Percentiles rank a stretch among this genome's conserved stretches.
These are phyloP conservation scores for Halcyon leucocephala DNA, from an alignment of 2,797 vertebrate genomes.

Conservation along the genomic window DNA sequence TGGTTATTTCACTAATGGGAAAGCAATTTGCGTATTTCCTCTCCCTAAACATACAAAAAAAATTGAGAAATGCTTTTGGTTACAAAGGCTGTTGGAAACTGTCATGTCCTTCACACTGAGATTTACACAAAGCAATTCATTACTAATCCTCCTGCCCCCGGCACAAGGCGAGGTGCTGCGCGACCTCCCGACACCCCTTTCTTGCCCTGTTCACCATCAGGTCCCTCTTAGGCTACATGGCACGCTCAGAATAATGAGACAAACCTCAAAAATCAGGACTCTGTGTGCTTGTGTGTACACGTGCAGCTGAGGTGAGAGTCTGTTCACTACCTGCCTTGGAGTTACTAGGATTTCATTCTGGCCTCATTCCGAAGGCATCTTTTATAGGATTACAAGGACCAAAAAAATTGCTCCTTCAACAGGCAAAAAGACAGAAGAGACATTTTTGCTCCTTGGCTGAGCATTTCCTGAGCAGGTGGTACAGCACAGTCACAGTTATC, in stretches of 20 bases:
- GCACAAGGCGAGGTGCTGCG: not conserved
- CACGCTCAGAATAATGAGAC: not conserved
- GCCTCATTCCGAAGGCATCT: not conserved
- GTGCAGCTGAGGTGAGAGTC: not conserved
- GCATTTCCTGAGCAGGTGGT: not conserved
- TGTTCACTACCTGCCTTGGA: not conserved
- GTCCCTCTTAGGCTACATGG: not conserved
- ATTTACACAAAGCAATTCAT: fast-evolving
- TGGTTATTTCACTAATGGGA: conserved; percentile 2
- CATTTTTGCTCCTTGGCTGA: not conserved
- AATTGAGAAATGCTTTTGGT: not conserved
- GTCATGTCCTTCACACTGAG: fast-evolving
- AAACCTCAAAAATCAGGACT: not conserved
- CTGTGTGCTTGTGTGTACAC: fast-evolving
- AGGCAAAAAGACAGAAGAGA: not conserved
- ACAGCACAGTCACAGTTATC: not conserved
- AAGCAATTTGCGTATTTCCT: conserved; percentile 40
- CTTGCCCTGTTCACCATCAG: not conserved
- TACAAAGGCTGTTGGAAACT: not conserved
- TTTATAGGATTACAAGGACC: not conserved
- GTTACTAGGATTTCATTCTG: not conserved
- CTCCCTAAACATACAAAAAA: not conserved
- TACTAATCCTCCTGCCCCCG: fast-evolving
- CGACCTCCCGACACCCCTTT: fast-evolving
- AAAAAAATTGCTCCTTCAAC: not conserved